Evolutionary conservation across 2,888 invertebrate species (phyloP), one percentile per base, ranked within the genome.

Genomic region (Nymphalis c-album): DNA sequence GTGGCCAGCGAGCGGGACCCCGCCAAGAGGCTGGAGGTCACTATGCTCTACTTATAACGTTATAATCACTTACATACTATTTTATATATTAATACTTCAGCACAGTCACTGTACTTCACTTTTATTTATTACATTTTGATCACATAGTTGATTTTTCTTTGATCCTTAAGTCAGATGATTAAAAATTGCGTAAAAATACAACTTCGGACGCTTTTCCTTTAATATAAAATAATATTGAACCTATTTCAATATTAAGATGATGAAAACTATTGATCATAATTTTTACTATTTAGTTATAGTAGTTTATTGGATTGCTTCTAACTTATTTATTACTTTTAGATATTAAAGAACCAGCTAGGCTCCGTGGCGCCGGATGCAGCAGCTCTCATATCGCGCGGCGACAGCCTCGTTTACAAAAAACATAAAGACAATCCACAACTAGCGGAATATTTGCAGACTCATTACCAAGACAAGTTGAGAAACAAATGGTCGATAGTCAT

Each of bases 351-450:
- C 74, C 95, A 95, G 83, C 82, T 95, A 71, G 94, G 93, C 46
- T 87, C 88, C 66, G 84, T 96, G 72, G 96, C 96, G 16, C 95
- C 96, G 2, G 96, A 95, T 82, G 96, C 96, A 69, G 96, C 96
- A 7, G 94, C 95, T 67, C 88, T 96, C 46, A 96, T 96, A 73
- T 96, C 96, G 20, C 94, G 94, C 79, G 96, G 96, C 0, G 96
- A 96, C 85, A 94, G 95, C 67, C 88, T 96, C 55, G 95, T 96
- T 35, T 94, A 96, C 83, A 93, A 93, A 51, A 94, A 93, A n/a
- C 96, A 96, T 83, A 83, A 80, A 71, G 79, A 81, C 31, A 88
- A 93, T 78, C 93, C 94, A 26, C 82, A 83, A 50, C 88, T 93
- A n/a, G 94, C 94, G 0, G 93, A 93, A 68, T 90, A 90, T 76